Percentiles rank a stretch among this genome's conserved stretches.
Evolutionary conservation across 2,113 vertebrate genomes (phyloP).

Genomic region (Casuarius casuarius): DNA sequence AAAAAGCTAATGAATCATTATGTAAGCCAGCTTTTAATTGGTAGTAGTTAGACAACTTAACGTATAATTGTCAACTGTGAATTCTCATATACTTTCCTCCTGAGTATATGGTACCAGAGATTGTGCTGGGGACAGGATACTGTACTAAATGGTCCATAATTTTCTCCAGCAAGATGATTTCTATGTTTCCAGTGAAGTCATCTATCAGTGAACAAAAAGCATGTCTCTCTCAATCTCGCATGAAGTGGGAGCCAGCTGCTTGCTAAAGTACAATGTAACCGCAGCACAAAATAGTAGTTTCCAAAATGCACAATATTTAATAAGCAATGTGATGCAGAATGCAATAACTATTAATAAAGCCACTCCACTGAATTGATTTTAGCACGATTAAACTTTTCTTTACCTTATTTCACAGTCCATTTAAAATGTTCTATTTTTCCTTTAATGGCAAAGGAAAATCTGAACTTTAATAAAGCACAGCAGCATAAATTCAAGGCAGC

Average conservation of each 20-base stretch:
- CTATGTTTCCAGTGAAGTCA: not conserved
- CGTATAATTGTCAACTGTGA: not conserved
- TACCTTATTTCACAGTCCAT: conserved; percentile 80
- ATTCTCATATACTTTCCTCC: not conserved
- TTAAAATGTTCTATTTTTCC: conserved; percentile 64
- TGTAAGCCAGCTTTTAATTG: not conserved
- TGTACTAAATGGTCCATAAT: not conserved
- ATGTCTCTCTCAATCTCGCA: not conserved
- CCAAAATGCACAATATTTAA: conserved; percentile 49
- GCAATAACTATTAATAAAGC: conserved; percentile 72
- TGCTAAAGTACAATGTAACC: not conserved
- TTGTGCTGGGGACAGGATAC: not conserved
- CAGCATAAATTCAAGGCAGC: conserved; percentile 61
- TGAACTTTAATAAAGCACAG: conserved; percentile 68
- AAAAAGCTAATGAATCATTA: not conserved
- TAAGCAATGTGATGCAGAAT: conserved; percentile 50
- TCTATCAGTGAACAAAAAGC: not conserved
- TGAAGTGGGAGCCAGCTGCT: not conserved
- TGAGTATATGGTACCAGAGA: not conserved
- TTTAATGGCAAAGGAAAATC: conserved; percentile 65
- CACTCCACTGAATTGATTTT: conserved; percentile 66
- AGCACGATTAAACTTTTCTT: conserved; percentile 75
- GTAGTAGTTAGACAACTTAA: not conserved
- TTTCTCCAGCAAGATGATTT: conserved; percentile 3
- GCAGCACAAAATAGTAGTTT: not conserved